Base-by-base conservation (phyloP, 2,113 vertebrate species). In the Vombatus ursinus region DNA sequence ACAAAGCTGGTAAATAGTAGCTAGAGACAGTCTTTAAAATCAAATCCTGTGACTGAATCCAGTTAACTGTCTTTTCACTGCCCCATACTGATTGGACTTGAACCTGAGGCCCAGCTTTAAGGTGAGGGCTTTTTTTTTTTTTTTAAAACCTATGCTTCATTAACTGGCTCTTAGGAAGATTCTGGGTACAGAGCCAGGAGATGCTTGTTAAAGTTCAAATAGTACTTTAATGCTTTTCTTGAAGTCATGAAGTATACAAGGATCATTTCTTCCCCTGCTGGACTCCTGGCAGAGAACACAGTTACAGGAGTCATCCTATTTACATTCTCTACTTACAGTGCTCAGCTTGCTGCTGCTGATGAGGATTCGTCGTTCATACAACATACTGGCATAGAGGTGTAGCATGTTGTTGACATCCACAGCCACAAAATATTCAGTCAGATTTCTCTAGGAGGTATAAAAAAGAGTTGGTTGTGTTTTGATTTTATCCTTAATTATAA, bases 351-450 rank as follows among this genome's bases (percentile, higher is more conserved):
- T 99, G 98, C 99, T 99, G 97, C 99, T 99, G 96, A 99, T 99
- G 98, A 99, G 99, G 98, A 99, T 99, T 97, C 99, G 99, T 19
- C 99, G 99, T 96, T 99, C 99, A 28, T 99, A 99, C 95, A 99
- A 98, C 99, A 99, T 99, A 93, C 99, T 99, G 98, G 99, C 99
- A 0, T 99, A 99, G 96, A 99, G 99, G 96, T 99, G 99, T 94
- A 99, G 98, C 99, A 99, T 99, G 99, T 99, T 99, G 98, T 99
- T 99, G 95, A 99, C 99, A 98, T 99, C 99, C 96, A 99, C 99
- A 52, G 99, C 99, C 98, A 99, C 99, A 98, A 99, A 99, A 98
- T 99, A 99, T 98, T 99, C 99, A 0, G 99, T 99, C 98, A 99
- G 99, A 98, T 99, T 99, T 98, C 99, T 99, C 99, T 99, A 99